A percentile compares a stretch with the other conserved stretches of the same genome.
Conservation (phyloP, 2,113 vertebrate genomes). For the Jacana jacana region DNA sequence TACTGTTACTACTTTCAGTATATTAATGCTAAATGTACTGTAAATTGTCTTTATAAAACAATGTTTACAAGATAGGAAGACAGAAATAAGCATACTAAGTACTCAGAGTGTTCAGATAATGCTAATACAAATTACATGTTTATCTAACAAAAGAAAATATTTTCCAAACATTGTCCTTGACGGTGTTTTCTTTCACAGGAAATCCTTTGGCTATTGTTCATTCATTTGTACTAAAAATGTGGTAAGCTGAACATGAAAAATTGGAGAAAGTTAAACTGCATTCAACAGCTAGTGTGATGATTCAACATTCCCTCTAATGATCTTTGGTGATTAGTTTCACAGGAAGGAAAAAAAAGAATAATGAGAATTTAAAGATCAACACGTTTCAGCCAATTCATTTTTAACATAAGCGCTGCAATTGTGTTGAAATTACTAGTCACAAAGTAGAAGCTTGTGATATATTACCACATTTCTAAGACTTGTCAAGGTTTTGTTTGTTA, state of each 20-base stretch:
- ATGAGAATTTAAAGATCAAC: not conserved
- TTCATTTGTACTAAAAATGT: slow-evolving; percentile 14
- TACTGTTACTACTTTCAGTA: not conserved
- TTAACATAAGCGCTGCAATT: not conserved
- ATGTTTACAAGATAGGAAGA: not conserved
- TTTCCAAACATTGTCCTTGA: slow-evolving; percentile 19
- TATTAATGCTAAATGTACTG: not conserved
- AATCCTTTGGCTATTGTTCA: slow-evolving; percentile 20
- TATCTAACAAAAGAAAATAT: not conserved
- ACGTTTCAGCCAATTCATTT: not conserved
- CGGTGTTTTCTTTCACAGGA: not conserved
- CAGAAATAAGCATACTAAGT: slow-evolving; percentile 20
- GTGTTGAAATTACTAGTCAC: not conserved
- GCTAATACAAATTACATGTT: slow-evolving; percentile 28
- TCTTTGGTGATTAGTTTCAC: not conserved
- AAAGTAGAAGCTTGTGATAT: not conserved
- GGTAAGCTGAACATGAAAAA: not conserved
- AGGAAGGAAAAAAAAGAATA: not conserved
- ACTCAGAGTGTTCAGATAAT: slow-evolving; percentile 21
- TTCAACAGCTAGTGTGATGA: not conserved
- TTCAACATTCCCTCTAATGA: not conserved
- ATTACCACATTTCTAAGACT: not conserved
- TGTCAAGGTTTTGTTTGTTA: not conserved
- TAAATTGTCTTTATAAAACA: not conserved
- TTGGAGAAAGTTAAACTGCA: not conserved